These are phyloP conservation scores for Siphonodentalium dalli DNA, from an alignment of 2,888 invertebrate species.

Conservation along the genomic window DNA sequence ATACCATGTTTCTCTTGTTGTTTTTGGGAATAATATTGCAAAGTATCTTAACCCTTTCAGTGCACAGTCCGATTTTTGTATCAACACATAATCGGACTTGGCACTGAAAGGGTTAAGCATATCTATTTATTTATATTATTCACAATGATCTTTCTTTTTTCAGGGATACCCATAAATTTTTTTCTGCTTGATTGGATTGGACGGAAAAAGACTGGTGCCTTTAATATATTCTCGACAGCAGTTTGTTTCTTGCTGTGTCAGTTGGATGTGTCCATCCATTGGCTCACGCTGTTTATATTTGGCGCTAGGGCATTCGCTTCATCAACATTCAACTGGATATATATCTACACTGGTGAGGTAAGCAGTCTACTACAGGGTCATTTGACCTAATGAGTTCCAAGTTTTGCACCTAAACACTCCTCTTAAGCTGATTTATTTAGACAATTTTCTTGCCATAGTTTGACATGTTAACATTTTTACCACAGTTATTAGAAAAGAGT, in stretches of 20 bases:
- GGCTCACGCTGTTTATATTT: slow-evolving; percentile 58
- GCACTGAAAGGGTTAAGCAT: neutral
- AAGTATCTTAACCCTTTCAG: no score
- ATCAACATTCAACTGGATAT: slow-evolving; percentile 58
- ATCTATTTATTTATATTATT: neutral
- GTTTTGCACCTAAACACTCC: no score
- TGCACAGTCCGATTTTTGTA: no score
- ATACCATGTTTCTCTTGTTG: no score
- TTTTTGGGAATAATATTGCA: no score
- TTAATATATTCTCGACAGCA: slow-evolving; percentile 42
- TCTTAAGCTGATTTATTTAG: no score
- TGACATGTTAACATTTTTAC: no score
- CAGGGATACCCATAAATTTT: slow-evolving; percentile 62
- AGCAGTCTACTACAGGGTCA: neutral
- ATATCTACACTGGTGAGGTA: slow-evolving; percentile 64
- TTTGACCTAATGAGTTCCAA: no score
- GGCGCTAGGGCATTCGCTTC: slow-evolving; percentile 55
- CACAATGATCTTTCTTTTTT: slow-evolving; percentile 10
- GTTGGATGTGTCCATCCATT: slow-evolving; percentile 35
- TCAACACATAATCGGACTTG: neutral
- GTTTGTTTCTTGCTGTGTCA: slow-evolving; percentile 52
- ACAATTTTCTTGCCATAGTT: no score
- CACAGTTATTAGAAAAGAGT: no score
- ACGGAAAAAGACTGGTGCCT: slow-evolving; percentile 44
- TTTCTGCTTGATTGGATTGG: slow-evolving; percentile 58